Base-by-base conservation (phyloP, 2,113 vertebrate genomes). In the Dasypus novemcinctus region DNA sequence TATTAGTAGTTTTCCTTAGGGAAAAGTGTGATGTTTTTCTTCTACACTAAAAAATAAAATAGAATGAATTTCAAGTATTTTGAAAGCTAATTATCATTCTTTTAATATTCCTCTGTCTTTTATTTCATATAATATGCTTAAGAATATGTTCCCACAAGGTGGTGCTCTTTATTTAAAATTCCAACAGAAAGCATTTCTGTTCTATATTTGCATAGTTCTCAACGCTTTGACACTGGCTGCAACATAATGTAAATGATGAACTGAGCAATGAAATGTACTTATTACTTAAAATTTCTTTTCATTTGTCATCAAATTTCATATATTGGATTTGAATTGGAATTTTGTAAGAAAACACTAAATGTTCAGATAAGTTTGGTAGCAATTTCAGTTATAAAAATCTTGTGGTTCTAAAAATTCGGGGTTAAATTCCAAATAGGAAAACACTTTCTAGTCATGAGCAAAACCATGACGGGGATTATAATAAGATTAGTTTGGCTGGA, bases 121-220 rank as follows among this genome's bases (percentile, higher is more conserved):
- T 41, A 88, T 80, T 83, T 74, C 52, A 66, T 61, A 29, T n/a
- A 69, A 46, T 29, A 23, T 63, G 43, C 5, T 36, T 78, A 93
- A 90, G 43, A 72, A 63, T 0, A 0, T 63, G 25, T 0, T 7
- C 71, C 98, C 98, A 98, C 98, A 91, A 98, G 98, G 91, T 98
- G 98, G 98, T 83, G 98, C 97, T 97, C 93, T 91, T 95, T 68
- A 95, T 78, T 97, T 80, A 98, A 95, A 98, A 97, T 93, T 64
- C 11, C 59, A 59, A 7, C 27, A 46, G 64, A 68, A 75, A 21
- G 7, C 4, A 29, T n/a, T 25, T 54, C 54, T 63, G 11, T 46
- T 87, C 64, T 81, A 11, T 59, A 41, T 91, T 89, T 96, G 66
- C 71, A 38, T 33, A 61, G 27, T 23, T 41, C 1, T 85, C 54